phyloP scores from a whole-genome alignment of 2,888 invertebrate species.

The Muscina levida region DNA sequence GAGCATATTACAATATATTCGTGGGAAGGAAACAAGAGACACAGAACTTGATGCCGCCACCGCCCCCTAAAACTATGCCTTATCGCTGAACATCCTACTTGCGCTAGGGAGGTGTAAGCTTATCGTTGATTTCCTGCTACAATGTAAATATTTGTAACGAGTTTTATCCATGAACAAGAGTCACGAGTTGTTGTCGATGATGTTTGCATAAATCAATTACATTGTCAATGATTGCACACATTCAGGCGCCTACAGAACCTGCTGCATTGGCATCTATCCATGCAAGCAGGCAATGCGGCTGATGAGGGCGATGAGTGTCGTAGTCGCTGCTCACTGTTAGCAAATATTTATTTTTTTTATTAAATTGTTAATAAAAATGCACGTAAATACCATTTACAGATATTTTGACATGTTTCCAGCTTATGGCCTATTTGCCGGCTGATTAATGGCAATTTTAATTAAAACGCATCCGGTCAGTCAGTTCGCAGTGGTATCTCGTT shows the following conservation, averaged over 20 bases:
- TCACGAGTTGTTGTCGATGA: not conserved
- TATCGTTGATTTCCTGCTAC: conserved; percentile 47
- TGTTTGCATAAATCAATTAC: conserved; percentile 60
- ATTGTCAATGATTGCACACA: conserved; percentile 50
- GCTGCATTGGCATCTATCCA: not conserved
- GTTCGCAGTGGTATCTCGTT: no score
- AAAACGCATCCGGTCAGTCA: conserved; percentile 6
- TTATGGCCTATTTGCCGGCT: not conserved
- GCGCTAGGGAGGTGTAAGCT: not conserved
- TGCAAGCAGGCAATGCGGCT: no score
- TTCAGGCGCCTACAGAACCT: conserved; percentile 14
- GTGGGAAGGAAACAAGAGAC: not conserved
- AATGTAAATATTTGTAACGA: conserved; percentile 19
- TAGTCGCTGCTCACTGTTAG: not conserved
- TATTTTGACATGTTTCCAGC: conserved; percentile 20
- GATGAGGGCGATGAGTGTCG: no score
- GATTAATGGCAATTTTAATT: conserved; percentile 35
- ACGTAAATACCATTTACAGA: conserved; percentile 17
- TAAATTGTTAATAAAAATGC: not conserved
- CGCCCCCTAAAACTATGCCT: conserved; percentile 55
- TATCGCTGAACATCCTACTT: conserved; percentile 31
- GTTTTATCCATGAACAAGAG: not conserved
- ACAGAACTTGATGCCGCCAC: not conserved
- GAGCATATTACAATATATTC: conserved; percentile 26
- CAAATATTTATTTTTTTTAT: conserved; percentile 8